Evolutionary conservation across 2,797 vertebrate genomes (phyloP).

Genomic region (Arnoldichthys spilopterus): DNA sequence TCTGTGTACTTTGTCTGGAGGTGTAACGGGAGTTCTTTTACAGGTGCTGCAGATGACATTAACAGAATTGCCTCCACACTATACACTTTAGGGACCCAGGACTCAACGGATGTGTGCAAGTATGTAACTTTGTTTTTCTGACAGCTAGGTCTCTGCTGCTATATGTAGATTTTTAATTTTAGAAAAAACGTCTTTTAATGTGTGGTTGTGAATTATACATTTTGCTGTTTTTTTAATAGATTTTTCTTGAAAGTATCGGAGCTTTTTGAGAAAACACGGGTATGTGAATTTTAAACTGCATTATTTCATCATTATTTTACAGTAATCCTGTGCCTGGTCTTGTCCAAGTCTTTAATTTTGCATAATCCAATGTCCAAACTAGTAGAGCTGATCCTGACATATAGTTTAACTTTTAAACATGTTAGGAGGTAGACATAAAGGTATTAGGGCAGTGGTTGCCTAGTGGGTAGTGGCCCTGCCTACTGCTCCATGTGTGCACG

Average conservation of each 20-base stretch:
- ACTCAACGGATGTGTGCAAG: constrained; percentile 98
- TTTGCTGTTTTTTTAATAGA: constrained; percentile 68
- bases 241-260: constrained; percentile 98
- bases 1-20: not conserved
- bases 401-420: no score
- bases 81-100: constrained; percentile 94
- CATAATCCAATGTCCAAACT: not conserved
- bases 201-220: not conserved
- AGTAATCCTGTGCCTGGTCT: not conserved
- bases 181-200: not conserved
- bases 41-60: constrained; percentile 95
- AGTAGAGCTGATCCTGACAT: no score
- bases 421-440: no score
- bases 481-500: no score
- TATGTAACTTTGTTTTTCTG: constrained; percentile 56
- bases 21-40: constrained; percentile 38
- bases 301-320: not conserved
- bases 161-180: not conserved
- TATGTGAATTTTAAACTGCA: constrained; percentile 69
- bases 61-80: constrained; percentile 97
- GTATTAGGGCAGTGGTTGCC: no score
- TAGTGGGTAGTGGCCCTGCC: no score
- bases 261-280: constrained; percentile 97
- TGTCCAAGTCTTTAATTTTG: not conserved
- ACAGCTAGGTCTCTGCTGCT: not conserved